Base-by-base conservation (phyloP, 2,888 invertebrate species). In the Pheosia gnoma region DNA sequence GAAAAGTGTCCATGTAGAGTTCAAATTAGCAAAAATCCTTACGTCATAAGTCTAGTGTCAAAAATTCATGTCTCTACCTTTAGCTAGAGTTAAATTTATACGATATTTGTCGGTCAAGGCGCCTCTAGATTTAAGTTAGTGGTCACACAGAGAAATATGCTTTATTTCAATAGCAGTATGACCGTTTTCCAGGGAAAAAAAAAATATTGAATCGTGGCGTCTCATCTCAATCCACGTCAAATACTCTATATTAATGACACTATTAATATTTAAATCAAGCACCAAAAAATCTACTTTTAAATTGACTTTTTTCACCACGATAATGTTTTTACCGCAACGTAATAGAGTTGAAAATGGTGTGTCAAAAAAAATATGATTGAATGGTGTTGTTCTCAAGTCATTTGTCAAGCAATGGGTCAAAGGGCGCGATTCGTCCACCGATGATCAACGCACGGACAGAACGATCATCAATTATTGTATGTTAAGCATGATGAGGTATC, bases 401-500 rank as follows among this genome's bases (percentile, higher is more conserved):
- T 67, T 67, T 67, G 67, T 67, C 67, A 67, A 62, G 60, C 52
- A 38, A 36, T 25, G 53, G 67, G 65, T 67, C 67, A 62, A 52
- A 62, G 67, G 62, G 41, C 45, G 36, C 39, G 9, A 57, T 45
- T 57, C 57, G 45, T 57, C 45, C 25, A 36, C 57, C 45, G 57
- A n/a, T 57, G 57, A 57, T 57, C 57, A 36, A 36, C 57, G 41
- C 10, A 36, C 57, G 57, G 45, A 13, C 57, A 57, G 45, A 39
- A 13, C 38, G 36, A 45, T 57, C 60, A 61, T 60, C 60, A 11
- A 60, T 60, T 45, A 45, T 5, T 10, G 11, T 39, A 45, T 57
- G 57, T 56, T n/a, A 45, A 11, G 9, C 45, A 45, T 45, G 57
- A 57, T 55, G 55, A 55, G 55, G 6, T 55, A 39, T 39, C 55